phyloP scores from a whole-genome alignment of 2,113 vertebrate genomes.

The Eulemur rufifrons region DNA sequence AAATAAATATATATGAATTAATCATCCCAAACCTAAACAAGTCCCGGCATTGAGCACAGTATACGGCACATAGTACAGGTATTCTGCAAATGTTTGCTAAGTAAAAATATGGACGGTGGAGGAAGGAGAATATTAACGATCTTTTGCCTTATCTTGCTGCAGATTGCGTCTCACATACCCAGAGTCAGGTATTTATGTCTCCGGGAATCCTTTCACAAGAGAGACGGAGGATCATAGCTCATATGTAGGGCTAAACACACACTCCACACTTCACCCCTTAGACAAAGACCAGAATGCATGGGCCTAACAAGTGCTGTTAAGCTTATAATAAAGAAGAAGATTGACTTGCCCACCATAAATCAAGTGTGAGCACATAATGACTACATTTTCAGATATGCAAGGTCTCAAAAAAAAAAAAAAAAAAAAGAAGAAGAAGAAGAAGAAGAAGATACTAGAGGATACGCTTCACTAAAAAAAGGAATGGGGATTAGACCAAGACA shows the following conservation, averaged over 20 bases:
- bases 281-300: neutral
- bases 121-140: neutral
- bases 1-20: constrained; percentile 64
- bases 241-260: neutral
- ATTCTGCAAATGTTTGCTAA: neutral
- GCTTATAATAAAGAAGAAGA: neutral
- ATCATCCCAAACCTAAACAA: constrained; percentile 59
- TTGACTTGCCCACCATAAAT: neutral
- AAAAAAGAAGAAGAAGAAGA: no score
- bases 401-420: neutral
- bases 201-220: neutral
- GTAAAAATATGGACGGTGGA: neutral
- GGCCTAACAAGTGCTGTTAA: neutral
- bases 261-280: neutral
- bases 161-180: neutral
- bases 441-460: neutral
- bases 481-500: neutral
- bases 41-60: constrained; percentile 22
- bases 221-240: neutral
- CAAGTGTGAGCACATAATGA: neutral
- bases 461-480: neutral
- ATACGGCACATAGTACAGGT: neutral
- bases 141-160: neutral
- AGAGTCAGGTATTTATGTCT: neutral
- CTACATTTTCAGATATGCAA: neutral